These are phyloP conservation scores for Nemotelus pantherinus DNA, from an alignment of 2,888 invertebrate species.

Conservation along the genomic window DNA sequence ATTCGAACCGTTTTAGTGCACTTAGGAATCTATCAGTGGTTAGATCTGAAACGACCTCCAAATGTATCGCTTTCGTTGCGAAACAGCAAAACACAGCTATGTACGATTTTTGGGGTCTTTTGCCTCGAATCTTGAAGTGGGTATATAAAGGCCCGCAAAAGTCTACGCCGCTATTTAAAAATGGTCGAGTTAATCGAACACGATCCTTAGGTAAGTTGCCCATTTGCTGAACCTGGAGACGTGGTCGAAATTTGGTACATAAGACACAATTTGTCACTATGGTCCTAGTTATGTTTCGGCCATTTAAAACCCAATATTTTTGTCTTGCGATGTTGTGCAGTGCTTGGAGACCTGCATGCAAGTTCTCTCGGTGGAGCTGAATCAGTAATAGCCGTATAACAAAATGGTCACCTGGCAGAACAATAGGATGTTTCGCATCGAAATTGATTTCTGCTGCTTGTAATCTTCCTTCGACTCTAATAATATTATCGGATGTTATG, in stretches of 20 bases:
- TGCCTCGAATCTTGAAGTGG: too few species aligned
- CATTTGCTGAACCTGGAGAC: slow-evolving; percentile 52
- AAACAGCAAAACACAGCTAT: too few species aligned
- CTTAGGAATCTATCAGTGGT: too few species aligned
- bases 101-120: too few species aligned
- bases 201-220: slow-evolving; percentile 53
- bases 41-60: too few species aligned
- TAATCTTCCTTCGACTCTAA: slow-evolving; percentile 46
- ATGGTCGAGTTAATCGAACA: slow-evolving; percentile 30
- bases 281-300: slow-evolving; percentile 46
- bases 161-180: too few species aligned
- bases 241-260: slow-evolving; percentile 48
- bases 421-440: slow-evolving; percentile 53
- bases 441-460: slow-evolving; percentile 23
- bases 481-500: slow-evolving; percentile 23
- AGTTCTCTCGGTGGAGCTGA: slow-evolving; percentile 37
- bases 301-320: slow-evolving; percentile 53
- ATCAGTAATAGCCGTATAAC: slow-evolving; percentile 45
- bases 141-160: too few species aligned
- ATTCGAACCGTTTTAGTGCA: too few species aligned
- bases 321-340: slow-evolving; percentile 47
- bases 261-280: slow-evolving; percentile 49
- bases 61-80: too few species aligned
- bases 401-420: slow-evolving; percentile 52
- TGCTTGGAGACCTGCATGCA: slow-evolving; percentile 34